These are phyloP conservation scores for Poecilia latipinna DNA, from an alignment of 2,113 vertebrate genomes.

Conservation along the genomic window DNA sequence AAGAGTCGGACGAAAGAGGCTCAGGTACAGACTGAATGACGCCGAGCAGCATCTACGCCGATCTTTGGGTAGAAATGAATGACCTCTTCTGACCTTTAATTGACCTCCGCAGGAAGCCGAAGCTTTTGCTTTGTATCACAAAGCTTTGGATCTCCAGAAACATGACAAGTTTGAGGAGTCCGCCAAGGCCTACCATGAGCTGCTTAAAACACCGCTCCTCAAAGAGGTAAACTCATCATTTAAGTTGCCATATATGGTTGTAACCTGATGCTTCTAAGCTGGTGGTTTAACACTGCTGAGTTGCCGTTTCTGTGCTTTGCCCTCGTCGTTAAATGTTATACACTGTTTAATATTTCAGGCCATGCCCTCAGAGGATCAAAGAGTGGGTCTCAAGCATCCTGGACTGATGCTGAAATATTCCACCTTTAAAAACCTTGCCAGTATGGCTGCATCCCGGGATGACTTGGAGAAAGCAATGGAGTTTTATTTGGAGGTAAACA, in stretches of 20 bases:
- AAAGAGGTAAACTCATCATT: slow-evolving; percentile 84
- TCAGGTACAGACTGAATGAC: slow-evolving; percentile 78
- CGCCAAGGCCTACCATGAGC: slow-evolving; percentile 92
- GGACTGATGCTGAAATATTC: slow-evolving; percentile 98
- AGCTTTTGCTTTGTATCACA: slow-evolving; percentile 96
- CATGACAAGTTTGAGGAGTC: slow-evolving; percentile 96
- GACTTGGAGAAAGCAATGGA: slow-evolving; percentile 94
- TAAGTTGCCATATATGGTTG: too few species aligned
- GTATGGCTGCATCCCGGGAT: slow-evolving; percentile 86
- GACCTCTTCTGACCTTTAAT: neutral
- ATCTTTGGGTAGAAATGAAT: neutral
- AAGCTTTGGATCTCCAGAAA: slow-evolving; percentile 97
- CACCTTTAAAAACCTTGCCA: slow-evolving; percentile 96
- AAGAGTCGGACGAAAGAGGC: slow-evolving; percentile 97
- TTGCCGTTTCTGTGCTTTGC: too few species aligned
- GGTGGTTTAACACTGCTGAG: too few species aligned
- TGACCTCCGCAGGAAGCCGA: slow-evolving; percentile 88
- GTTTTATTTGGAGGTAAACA: slow-evolving; percentile 91
- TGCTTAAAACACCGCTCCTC: slow-evolving; percentile 92
- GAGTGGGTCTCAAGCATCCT: slow-evolving; percentile 92
- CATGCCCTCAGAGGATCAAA: slow-evolving; percentile 90
- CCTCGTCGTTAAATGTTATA: neutral
- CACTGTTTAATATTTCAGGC: slow-evolving; percentile 79
- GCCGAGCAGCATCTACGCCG: neutral
- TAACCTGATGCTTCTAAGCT: too few species aligned